Percentiles rank a stretch among this genome's conserved stretches.
These are phyloP conservation scores for Allygus modestus DNA, from an alignment of 2,888 invertebrate genomes.

Conservation along the genomic window DNA sequence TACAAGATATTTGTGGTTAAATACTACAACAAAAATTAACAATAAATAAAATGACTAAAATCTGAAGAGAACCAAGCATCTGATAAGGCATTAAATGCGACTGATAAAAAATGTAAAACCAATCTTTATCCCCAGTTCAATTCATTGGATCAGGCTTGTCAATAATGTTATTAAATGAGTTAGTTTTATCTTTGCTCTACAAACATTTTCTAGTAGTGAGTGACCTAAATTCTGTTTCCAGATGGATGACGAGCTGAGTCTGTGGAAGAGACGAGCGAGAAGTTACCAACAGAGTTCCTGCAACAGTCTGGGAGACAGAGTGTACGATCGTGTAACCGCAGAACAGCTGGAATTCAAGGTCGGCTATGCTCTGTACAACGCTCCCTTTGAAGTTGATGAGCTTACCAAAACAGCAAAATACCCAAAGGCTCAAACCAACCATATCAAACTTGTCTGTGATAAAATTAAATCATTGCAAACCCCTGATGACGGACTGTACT, in stretches of 20 bases:
- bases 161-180: too few relatives aligned
- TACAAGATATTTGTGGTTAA: too few relatives aligned
- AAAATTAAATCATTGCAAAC: constrained; percentile 55
- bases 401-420: constrained; percentile 34
- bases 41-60: too few relatives aligned
- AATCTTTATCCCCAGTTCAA: too few relatives aligned
- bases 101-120: too few relatives aligned
- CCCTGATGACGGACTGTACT: constrained; percentile 25
- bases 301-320: constrained; percentile 59
- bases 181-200: too few relatives aligned
- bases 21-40: too few relatives aligned
- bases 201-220: too few relatives aligned
- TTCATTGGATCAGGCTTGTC: too few relatives aligned
- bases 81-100: too few relatives aligned
- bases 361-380: constrained; percentile 58
- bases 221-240: constrained; percentile 34
- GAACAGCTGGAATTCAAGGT: constrained; percentile 41
- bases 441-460: constrained; percentile 46
- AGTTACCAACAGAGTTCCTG: constrained; percentile 61
- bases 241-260: constrained; percentile 44
- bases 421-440: constrained; percentile 30
- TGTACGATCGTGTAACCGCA: constrained; percentile 51
- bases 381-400: constrained; percentile 40
- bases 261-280: constrained; percentile 60
- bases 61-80: too few relatives aligned